These are phyloP conservation scores for Tineola bisselliella DNA, from an alignment of 2,888 invertebrate species.

Conservation along the genomic window DNA sequence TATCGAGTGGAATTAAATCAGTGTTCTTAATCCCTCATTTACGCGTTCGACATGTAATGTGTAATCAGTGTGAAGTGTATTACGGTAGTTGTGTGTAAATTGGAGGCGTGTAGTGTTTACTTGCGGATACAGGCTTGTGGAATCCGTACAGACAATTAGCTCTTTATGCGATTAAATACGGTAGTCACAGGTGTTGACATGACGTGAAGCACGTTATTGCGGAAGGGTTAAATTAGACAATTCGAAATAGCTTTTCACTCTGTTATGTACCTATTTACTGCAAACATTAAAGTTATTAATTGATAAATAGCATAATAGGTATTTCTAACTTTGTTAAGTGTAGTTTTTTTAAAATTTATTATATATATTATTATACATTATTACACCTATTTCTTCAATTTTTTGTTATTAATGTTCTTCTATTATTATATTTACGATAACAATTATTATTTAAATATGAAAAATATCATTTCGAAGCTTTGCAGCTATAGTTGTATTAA, in stretches of 20 bases:
- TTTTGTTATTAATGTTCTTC: too few relatives aligned
- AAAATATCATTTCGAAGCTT: too few relatives aligned
- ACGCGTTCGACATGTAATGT: constrained; percentile 37
- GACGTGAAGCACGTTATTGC: neutral
- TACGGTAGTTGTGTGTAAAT: constrained; percentile 31
- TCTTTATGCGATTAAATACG: constrained; percentile 59
- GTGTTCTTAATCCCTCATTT: constrained; percentile 35
- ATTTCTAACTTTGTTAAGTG: too few relatives aligned
- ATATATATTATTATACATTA: too few relatives aligned
- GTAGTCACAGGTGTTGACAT: constrained; percentile 43
- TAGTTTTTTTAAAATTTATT: too few relatives aligned
- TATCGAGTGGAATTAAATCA: constrained; percentile 51
- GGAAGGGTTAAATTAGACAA: constrained; percentile 8
- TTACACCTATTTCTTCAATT: too few relatives aligned
- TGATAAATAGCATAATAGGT: too few relatives aligned
- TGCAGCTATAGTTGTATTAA: too few relatives aligned
- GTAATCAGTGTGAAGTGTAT: constrained; percentile 10
- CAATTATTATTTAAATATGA: too few relatives aligned
- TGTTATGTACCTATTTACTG: neutral
- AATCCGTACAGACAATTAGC: constrained; percentile 65
- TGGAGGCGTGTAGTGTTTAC: constrained; percentile 53
- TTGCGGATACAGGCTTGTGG: constrained; percentile 27
- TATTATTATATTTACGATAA: too few relatives aligned
- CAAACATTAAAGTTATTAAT: neutral
- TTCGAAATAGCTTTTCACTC: neutral